Base-by-base conservation (phyloP, 2,797 vertebrate genomes). In the Hydrolagus colliei region DNA sequence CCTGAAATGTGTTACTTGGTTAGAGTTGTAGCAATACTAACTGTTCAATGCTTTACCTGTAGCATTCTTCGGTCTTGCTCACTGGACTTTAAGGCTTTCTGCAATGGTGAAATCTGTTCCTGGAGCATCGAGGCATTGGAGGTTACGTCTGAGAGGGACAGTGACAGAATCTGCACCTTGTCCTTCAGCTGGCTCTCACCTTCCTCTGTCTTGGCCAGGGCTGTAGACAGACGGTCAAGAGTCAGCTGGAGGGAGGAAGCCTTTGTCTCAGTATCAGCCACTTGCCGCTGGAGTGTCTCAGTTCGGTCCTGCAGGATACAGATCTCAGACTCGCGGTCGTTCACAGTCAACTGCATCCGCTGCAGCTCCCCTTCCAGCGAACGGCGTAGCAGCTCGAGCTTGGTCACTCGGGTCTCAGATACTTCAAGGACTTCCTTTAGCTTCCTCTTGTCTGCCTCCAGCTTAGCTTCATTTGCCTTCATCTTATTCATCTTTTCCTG, bases 331-430 rank as follows among this genome's bases (percentile, higher is more conserved):
- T 96, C 93, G 84, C 92, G 90, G 88, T 95, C 93, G 1, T 89
- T 89, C 0, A 90, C 87, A 27, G 89, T 90, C 67, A 94, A 90
- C 76, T 89, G 90, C 41, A 92, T 89, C 85, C 92, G 89, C 88
- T 95, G 93, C 0, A 95, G 89, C 87, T 96, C 94, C 13, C 93
- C 95, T 86, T 95, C 94, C 0, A 94, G 88, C 52, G 91, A 89
- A 35, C 91, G 88, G 4, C 91, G 90, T 59, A 88, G 89, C 41
- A 95, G 89, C 90, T 96, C 93, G 87, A 95, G 88, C 12, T 87
- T 89, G 86, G 88, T 90, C 9, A 86, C 91, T 80, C 90, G 91
- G 74, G 67, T 89, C 88, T 95, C 93, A 27, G 91, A 89, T 0
- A 88, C 90, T 80, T 95, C 94, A 86, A 94, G 90, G 72, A 89